Conservation (phyloP, 2,888 invertebrate species). For the Zaprionus lineosus region DNA sequence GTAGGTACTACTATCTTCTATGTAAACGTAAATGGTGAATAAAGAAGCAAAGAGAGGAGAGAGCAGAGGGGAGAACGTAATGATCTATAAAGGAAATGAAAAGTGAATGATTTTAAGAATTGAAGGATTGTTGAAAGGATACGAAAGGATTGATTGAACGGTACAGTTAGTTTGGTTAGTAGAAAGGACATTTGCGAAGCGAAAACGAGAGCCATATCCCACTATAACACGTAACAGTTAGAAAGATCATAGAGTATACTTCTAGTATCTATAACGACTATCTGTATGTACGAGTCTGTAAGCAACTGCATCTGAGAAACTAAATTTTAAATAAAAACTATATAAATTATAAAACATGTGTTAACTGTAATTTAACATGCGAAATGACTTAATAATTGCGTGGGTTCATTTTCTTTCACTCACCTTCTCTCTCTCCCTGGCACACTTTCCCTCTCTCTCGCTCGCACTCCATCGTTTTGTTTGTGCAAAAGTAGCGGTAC, state of each 20-base stretch:
- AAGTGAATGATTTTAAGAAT: no score
- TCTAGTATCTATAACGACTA: constrained; percentile 8
- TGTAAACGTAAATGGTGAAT: background rate
- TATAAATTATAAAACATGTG: constrained; percentile 39
- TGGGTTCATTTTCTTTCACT: no score
- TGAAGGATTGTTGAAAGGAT: constrained; percentile 13
- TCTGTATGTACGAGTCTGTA: constrained; percentile 48
- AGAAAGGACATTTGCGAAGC: constrained; percentile 17
- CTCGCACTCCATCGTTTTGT: no score
- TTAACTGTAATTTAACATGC: constrained; percentile 33
- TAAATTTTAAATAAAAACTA: constrained; percentile 53
- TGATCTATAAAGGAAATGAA: no score
- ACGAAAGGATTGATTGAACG: constrained; percentile 10
- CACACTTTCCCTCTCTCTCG: no score
- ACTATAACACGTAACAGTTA: constrained; percentile 17
- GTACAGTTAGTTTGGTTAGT: constrained; percentile 33
- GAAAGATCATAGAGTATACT: constrained; percentile 14
- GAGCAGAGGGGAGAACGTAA: no score
- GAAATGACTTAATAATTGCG: constrained; percentile 28
- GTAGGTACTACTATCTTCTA: constrained; percentile 62
- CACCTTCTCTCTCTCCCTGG: no score
- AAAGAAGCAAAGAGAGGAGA: no score
- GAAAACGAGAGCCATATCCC: constrained; percentile 36
- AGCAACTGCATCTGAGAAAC: constrained; percentile 44
- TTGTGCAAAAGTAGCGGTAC: no score